Evolutionary conservation across 2,113 vertebrate genomes (phyloP), one percentile per base, ranked within the genome.

Genomic region (Cariama cristata): DNA sequence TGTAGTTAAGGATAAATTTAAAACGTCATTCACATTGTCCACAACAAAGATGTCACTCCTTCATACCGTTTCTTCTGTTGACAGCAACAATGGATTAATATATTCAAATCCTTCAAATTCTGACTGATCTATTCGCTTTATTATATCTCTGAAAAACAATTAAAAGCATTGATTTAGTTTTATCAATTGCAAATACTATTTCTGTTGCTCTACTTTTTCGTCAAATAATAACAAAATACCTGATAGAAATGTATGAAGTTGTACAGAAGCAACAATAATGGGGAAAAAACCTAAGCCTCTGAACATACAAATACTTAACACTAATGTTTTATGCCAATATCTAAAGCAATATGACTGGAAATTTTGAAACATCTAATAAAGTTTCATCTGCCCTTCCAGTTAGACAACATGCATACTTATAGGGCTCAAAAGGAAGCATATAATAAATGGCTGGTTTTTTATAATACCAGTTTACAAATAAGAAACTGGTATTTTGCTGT

Each of bases 61-160:
- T 99, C 99, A 99, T 99, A 99, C 99, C 2, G 99, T 99, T 98
- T 99, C 99, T 94, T 99, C 99, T 11, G 98, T 97, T 94, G 99
- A 99, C 85, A 99, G 98, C 98, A 99, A 98, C 97, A 99, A 97
- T 3, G 99, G 99, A 97, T 99, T 99, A 98, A 99, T 99, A 97
- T 99, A 99, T 97, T 99, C 99, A 71, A 99, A 99, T 84, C 99
- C 99, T 98, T 99, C 99, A 71, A 99, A 99, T 95, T 99, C 99
- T 0, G 99, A 99, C 98, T 99, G 99, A 98, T 99, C 99, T 98
- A 99, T 99, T 98, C 99, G 99, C 98, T 99, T 99, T 93, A 99
- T 99, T 98, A 99, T 98, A 74, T 99, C 99, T 98, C 99, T 99
- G 98, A 26, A 94, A 91, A 96, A 93, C 22, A 82, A 76, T 60